Evolutionary conservation across 2,888 invertebrate species (phyloP).

Genomic region (Agriopis marginaria): DNA sequence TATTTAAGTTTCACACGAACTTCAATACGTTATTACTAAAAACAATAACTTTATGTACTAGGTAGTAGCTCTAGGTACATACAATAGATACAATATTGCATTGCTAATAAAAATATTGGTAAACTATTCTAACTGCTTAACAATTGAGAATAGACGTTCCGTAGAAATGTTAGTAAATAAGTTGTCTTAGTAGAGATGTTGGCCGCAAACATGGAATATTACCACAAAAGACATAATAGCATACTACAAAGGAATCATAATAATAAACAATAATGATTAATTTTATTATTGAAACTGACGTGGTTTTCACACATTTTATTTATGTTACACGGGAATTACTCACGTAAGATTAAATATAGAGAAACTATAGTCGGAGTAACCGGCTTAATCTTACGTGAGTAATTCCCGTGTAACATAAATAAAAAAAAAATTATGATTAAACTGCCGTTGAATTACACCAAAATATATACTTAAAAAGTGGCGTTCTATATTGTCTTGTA

Average conservation of each 20-base stretch:
- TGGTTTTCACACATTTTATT: no score
- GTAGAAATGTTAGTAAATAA: slow-evolving; percentile 13
- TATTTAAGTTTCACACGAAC: no score
- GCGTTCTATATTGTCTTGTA: not conserved
- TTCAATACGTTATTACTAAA: no score
- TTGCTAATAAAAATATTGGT: slow-evolving; percentile 1
- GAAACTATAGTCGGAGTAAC: no score
- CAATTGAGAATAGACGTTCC: slow-evolving; percentile 11
- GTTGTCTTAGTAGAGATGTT: not conserved
- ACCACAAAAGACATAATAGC: not conserved
- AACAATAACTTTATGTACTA: no score
- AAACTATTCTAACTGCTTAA: not conserved
- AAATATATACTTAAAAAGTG: no score
- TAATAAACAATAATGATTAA: not conserved
- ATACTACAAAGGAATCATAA: slow-evolving; percentile 6
- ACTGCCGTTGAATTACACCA: no score
- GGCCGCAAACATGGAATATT: slow-evolving; percentile 1
- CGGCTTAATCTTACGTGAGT: no score
- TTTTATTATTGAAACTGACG: no score
- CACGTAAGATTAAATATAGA: no score
- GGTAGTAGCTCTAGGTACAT: not conserved
- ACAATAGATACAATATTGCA: not conserved
- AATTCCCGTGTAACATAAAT: no score
- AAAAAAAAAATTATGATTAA: not conserved
- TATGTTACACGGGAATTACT: no score